Percentiles rank a stretch among this genome's conserved stretches.
Conservation (phyloP, 2,888 invertebrate species). For the Agapostemon virescens region DNA sequence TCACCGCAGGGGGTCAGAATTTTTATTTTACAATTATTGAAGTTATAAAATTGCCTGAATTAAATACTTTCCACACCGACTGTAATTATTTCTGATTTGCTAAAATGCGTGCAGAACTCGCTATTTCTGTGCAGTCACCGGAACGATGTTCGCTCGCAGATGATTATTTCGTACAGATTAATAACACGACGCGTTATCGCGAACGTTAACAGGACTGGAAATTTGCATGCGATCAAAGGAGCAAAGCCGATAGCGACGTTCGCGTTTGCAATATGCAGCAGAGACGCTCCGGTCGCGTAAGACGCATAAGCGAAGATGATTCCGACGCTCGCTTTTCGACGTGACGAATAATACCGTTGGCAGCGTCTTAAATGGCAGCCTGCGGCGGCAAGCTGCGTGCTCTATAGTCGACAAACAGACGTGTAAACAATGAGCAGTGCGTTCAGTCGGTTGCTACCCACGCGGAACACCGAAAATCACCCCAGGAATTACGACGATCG, state of each 20-base stretch:
- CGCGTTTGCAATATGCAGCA: not conserved
- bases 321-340: not conserved
- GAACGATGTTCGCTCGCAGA: not conserved
- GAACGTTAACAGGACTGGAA: constrained; percentile 18
- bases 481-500: not conserved
- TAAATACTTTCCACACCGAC: no score
- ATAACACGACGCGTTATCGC: not conserved
- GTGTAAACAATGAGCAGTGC: not conserved
- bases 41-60: no score
- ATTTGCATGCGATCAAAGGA: not conserved
- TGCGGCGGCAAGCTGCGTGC: not conserved
- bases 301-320: not conserved
- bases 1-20: no score
- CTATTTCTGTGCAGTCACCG: not conserved
- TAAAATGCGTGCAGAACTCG: not conserved
- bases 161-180: not conserved
- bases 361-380: not conserved
- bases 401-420: not conserved
- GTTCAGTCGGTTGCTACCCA: not conserved
- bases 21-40: no score
- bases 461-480: not conserved
- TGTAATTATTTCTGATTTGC: not conserved
- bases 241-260: not conserved
- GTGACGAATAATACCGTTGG: not conserved
- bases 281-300: not conserved